Conservation (phyloP, 2,888 invertebrate species). For the Brassicogethes aeneus region DNA sequence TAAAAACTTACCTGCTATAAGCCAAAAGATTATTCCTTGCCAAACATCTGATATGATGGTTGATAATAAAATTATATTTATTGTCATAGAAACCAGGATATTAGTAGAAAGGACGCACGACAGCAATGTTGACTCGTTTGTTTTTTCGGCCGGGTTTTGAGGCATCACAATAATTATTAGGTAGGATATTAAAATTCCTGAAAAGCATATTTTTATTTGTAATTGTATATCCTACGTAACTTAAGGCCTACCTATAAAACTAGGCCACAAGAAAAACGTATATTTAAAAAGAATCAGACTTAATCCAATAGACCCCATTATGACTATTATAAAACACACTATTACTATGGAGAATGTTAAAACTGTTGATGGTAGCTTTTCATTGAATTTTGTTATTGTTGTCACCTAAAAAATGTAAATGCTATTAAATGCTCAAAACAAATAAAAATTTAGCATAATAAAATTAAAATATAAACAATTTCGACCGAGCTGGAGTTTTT, state of each 20-base stretch:
- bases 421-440: not conserved
- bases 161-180: slow-evolving; percentile 50
- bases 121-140: slow-evolving; percentile 26
- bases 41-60: slow-evolving; percentile 51
- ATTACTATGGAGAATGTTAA: slow-evolving; percentile 28
- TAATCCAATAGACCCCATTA: slow-evolving; percentile 23
- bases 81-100: slow-evolving; percentile 43
- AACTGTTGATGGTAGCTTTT: slow-evolving; percentile 27
- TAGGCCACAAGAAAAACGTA: slow-evolving; percentile 29
- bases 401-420: slow-evolving; percentile 28
- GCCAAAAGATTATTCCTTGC: slow-evolving; percentile 52
- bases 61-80: slow-evolving; percentile 44
- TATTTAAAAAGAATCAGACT: slow-evolving; percentile 6
- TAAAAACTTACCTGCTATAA: slow-evolving; percentile 45
- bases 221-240: slow-evolving; percentile 8
- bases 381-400: slow-evolving; percentile 31
- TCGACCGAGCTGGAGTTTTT: too few relatives aligned
- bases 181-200: slow-evolving; percentile 46
- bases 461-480: too few relatives aligned
- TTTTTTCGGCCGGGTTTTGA: slow-evolving; percentile 37
- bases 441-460: slow-evolving; percentile 3
- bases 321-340: slow-evolving; percentile 23
- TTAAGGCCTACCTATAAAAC: slow-evolving; percentile 25
- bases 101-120: slow-evolving; percentile 34
- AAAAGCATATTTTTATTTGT: slow-evolving; percentile 20